Conservation (phyloP, 64 coral and sea anemone species). For the Pocillopora damicornis region DNA sequence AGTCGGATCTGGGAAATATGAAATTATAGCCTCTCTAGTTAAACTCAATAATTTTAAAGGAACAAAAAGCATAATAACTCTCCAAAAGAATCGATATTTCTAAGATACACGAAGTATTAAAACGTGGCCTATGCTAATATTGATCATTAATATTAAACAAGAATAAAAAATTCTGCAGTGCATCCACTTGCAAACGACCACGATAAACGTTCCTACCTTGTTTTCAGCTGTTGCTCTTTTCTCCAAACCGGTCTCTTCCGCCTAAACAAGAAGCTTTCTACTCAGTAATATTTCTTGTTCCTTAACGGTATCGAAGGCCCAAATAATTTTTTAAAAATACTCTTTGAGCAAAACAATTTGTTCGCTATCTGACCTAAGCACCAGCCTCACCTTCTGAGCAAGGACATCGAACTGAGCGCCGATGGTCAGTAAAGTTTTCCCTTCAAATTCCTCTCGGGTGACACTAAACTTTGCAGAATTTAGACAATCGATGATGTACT, state of each 20-base stretch:
- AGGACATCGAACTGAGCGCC: constrained; percentile 59
- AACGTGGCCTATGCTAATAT: background rate
- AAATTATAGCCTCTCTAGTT: too few species aligned
- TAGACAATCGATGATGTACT: constrained; percentile 64
- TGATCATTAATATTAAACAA: background rate
- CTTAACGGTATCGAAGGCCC: background rate
- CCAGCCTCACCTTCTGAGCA: constrained; percentile 49
- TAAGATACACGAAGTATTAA: background rate
- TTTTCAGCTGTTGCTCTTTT: constrained; percentile 47
- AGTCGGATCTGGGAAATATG: too few species aligned
- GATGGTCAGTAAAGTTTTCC: constrained; percentile 47
- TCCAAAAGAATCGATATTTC: background rate
- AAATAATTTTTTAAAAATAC: too few species aligned
- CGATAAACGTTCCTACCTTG: constrained; percentile 18
- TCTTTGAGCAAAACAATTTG: background rate
- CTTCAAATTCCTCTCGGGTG: constrained; percentile 44
- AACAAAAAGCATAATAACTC: background rate
- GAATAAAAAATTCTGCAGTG: background rate
- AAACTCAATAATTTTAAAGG: too few species aligned
- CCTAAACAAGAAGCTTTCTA: constrained; percentile 37
- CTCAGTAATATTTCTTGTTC: background rate
- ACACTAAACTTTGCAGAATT: constrained; percentile 36
- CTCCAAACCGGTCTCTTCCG: constrained; percentile 71
- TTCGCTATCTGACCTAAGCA: background rate
- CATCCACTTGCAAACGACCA: background rate